Conservation (phyloP, 2,888 invertebrate species). For the Linnaemya tessellans region DNA sequence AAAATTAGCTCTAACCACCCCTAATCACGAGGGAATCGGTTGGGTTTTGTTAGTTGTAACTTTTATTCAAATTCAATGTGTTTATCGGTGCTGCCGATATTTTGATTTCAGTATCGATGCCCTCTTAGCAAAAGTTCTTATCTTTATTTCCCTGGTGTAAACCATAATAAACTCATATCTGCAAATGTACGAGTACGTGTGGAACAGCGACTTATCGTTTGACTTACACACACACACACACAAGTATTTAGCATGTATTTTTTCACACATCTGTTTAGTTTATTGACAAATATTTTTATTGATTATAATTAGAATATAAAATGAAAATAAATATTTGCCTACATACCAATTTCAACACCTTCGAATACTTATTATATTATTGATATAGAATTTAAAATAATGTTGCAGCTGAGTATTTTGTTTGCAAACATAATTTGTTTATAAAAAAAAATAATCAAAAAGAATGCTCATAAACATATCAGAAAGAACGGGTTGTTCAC, state of each 20-base stretch:
- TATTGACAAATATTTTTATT: conserved; percentile 14
- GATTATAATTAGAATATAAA: neutral
- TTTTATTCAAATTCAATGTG: too few species aligned
- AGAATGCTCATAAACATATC: too few species aligned
- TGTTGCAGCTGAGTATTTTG: neutral
- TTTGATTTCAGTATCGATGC: too few species aligned
- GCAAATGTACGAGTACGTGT: neutral
- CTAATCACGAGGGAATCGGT: too few species aligned
- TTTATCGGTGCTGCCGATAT: too few species aligned
- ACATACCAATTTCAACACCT: neutral
- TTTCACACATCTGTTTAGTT: neutral
- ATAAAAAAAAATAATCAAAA: neutral
- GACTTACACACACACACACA: neutral
- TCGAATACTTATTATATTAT: neutral
- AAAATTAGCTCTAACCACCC: too few species aligned
- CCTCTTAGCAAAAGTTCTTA: too few species aligned
- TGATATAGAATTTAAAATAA: neutral
- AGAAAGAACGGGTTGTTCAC: too few species aligned
- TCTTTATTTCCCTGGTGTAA: neutral
- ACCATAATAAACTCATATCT: neutral
- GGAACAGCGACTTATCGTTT: neutral
- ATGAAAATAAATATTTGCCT: too few species aligned
- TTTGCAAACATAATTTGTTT: neutral
- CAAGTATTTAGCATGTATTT: neutral
- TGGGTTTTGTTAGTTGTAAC: too few species aligned